Conservation (phyloP, 1,140 invertebrate genomes). For the Globodera ellingtonae region DNA sequence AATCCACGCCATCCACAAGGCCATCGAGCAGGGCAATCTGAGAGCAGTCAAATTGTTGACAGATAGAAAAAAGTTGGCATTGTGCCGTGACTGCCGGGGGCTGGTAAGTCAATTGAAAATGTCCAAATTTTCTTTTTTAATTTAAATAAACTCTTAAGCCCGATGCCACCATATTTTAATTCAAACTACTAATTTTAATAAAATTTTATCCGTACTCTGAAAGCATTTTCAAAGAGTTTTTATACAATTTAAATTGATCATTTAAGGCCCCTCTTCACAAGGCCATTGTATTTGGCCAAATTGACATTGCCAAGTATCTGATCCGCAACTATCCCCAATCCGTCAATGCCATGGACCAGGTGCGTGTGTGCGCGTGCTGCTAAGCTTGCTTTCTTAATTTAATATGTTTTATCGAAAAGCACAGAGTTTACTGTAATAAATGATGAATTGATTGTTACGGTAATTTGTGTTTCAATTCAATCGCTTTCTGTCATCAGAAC, state of each 20-base stretch:
- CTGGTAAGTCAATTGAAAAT: conserved; percentile 17
- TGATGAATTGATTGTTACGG: neutral
- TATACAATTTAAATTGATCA: too few relatives aligned
- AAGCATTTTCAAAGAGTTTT: too few relatives aligned
- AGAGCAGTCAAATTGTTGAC: conserved; percentile 80
- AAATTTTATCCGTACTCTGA: too few relatives aligned
- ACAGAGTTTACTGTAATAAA: too few relatives aligned
- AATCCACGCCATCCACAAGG: conserved; percentile 82
- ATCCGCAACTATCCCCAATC: conserved; percentile 77
- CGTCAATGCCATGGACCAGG: conserved; percentile 65
- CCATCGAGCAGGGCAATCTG: conserved; percentile 81
- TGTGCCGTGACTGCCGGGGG: conserved; percentile 74
- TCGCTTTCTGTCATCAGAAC: conserved; percentile 67
- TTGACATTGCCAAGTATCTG: conserved; percentile 77
- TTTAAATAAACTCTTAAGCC: too few relatives aligned
- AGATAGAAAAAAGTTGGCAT: conserved; percentile 85
- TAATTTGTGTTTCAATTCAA: neutral
- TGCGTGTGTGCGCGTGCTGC: conserved; percentile 5
- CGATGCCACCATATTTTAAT: too few relatives aligned
- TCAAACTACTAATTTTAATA: too few relatives aligned
- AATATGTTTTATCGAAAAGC: too few relatives aligned
- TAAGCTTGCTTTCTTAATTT: too few relatives aligned
- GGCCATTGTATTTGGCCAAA: conserved; percentile 88
- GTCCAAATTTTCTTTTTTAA: neutral
- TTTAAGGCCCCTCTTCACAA: conserved; percentile 84